phyloP scores from a whole-genome alignment of 2,888 invertebrate species.

The Papilio protenor region DNA sequence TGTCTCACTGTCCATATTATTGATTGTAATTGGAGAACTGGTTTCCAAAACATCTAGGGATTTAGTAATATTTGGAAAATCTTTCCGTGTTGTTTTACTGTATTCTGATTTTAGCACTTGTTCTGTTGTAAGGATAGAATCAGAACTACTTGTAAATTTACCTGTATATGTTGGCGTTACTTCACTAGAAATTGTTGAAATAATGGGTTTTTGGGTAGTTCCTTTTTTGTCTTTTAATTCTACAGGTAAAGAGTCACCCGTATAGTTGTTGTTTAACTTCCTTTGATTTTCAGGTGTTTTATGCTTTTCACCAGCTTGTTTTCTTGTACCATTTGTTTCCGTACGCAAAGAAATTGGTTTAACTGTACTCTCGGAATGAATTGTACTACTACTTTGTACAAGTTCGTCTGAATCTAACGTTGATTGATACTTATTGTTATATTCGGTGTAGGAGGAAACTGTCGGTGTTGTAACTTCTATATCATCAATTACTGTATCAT shows the following conservation, averaged over 20 bases:
- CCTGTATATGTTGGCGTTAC: background rate
- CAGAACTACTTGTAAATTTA: conserved; percentile 6
- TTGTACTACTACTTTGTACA: conserved; percentile 70
- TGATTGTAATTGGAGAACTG: conserved; percentile 4
- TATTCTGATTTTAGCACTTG: conserved; percentile 3
- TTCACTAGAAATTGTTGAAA: background rate
- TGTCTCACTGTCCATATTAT: background rate
- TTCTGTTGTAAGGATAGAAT: conserved; percentile 2
- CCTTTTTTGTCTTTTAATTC: conserved; percentile 32
- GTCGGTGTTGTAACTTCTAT: conserved; percentile 49
- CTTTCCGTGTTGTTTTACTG: background rate
- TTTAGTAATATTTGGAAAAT: background rate
- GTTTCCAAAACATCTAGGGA: background rate
- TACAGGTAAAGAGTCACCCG: conserved; percentile 46
- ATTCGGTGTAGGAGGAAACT: conserved; percentile 49
- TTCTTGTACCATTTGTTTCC: conserved; percentile 56
- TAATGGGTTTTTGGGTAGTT: background rate
- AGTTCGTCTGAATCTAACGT: conserved; percentile 64
- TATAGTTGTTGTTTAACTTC: conserved; percentile 71
- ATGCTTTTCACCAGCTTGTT: conserved; percentile 64
- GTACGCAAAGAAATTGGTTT: conserved; percentile 61
- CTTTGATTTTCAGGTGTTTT: conserved; percentile 78
- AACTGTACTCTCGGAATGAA: conserved; percentile 69
- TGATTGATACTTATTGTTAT: conserved; percentile 50
- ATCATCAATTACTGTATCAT: conserved; percentile 23